Evolutionary conservation across 23 tunicate genomes (phyloP).

Genomic region (Trididemnum nubilum): DNA sequence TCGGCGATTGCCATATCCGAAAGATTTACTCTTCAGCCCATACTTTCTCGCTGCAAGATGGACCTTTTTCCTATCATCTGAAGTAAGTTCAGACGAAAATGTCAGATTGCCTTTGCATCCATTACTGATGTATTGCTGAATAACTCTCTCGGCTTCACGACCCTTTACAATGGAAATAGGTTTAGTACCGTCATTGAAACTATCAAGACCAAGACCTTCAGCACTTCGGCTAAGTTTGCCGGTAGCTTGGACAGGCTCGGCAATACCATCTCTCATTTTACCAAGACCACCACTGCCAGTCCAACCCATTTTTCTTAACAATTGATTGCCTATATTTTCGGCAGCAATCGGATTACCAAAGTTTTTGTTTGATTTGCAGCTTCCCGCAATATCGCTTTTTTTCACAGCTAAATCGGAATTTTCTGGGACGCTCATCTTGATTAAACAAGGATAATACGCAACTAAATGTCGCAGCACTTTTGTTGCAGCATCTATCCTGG

Average conservation of each 20-base stretch:
- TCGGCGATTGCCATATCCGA: constrained; percentile 52
- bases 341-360: constrained; percentile 10
- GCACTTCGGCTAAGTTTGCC: constrained; percentile 16
- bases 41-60: constrained; percentile 53
- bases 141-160: constrained; percentile 41
- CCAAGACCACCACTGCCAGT: constrained; percentile 66
- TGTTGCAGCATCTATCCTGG: constrained; percentile 49
- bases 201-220: constrained; percentile 39
- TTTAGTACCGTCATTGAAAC: not conserved
- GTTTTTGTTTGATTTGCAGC: not conserved
- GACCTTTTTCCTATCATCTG: constrained; percentile 44
- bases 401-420: too few species aligned
- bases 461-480: constrained; percentile 27
- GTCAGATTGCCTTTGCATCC: constrained; percentile 37
- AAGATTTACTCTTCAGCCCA: constrained; percentile 57
- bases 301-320: constrained; percentile 83
- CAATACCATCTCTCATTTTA: constrained; percentile 51
- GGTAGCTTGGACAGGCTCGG: constrained; percentile 38
- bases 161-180: constrained; percentile 28
- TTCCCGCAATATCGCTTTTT: too few species aligned
- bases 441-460: constrained; percentile 22
- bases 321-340: constrained; percentile 55
- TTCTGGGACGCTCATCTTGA: not conserved
- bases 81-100: constrained; percentile 63
- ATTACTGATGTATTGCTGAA: constrained; percentile 34